Evolutionary conservation across 2,797 vertebrate genomes (phyloP), one percentile per base, ranked within the genome.

Genomic region (Apodemus agrarius): DNA sequence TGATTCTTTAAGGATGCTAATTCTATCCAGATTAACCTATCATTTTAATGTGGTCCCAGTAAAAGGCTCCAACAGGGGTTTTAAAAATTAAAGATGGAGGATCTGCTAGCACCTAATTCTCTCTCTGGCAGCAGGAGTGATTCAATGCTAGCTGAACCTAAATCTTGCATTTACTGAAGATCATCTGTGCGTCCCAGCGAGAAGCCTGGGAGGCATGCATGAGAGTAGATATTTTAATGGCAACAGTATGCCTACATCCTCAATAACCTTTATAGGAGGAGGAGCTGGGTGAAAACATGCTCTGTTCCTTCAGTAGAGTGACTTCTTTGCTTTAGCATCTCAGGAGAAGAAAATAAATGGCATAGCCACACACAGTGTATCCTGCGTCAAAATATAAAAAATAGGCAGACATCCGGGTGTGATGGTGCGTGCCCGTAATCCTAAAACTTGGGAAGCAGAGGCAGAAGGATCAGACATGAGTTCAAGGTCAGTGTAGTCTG

Each of bases 21-120:
- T 95, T 94, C 21, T 65, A 11, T 24, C 72, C 3, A 92, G 46
- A 90, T 79, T 95, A 72, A 90, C 63, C 46, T 92, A 57, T 74
- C 63, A 65, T 92, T 79, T 74, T 12, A 40, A 65, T 92, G 26
- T 37, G 40, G 24, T 76, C 54, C 29, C n/a, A 90, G 81, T 75
- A 94, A 79, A 46, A 87, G 81, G 74, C 87, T 83, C 37, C 26
- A 83, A 83, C 7, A 78, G 10, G 91, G 91, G 63, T n/a, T 81
- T 92, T 95, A 40, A 29, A 86, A 26, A 69, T 65, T 46, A 40
- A 74, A 63, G 65, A n/a, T 21, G 34, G 31, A 22, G 81, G 21
- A 12, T 59, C 86, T 65, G 3, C 1, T 52, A 22, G 8, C 19
- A 29, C 54, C 40, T 86, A 76, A 87, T 3, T 79, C 65, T 89